These are phyloP conservation scores for Catocala sponsa DNA, from an alignment of 2,888 invertebrate genomes.

Conservation along the genomic window DNA sequence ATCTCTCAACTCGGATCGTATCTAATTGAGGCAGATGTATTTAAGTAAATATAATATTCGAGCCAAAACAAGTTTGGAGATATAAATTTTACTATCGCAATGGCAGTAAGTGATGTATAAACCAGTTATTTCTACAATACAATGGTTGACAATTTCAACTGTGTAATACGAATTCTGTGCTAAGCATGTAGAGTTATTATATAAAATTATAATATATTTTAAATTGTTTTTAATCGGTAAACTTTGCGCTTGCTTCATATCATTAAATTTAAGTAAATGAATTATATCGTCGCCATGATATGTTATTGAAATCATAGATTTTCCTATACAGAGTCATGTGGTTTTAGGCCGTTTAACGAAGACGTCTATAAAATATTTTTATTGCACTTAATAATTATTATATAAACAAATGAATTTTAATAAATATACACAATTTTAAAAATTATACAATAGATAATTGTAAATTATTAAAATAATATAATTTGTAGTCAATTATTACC, in stretches of 20 bases:
- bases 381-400: background rate
- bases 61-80: no score
- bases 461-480: no score
- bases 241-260: conserved; percentile 84
- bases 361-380: conserved; percentile 14
- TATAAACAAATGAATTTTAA: background rate
- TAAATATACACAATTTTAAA: no score
- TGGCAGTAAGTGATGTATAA: no score
- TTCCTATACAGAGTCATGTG: conserved; percentile 39
- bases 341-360: conserved; percentile 12
- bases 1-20: no score
- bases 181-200: conserved; percentile 31
- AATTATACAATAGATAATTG: no score
- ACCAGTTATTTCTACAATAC: no score
- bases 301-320: conserved; percentile 50
- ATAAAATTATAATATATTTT: conserved; percentile 30
- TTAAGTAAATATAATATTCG: no score
- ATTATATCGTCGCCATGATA: conserved; percentile 50
- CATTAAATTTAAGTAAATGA: conserved; percentile 78
- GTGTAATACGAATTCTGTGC: conserved; percentile 26
- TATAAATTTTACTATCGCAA: no score
- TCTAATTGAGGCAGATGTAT: no score
- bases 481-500: no score
- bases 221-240: conserved; percentile 46
- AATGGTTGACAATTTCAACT: background rate